Percentiles rank a stretch among this genome's conserved stretches.
Evolutionary conservation across 2,797 vertebrate genomes (phyloP).

Genomic region (Hybognathus amarus): DNA sequence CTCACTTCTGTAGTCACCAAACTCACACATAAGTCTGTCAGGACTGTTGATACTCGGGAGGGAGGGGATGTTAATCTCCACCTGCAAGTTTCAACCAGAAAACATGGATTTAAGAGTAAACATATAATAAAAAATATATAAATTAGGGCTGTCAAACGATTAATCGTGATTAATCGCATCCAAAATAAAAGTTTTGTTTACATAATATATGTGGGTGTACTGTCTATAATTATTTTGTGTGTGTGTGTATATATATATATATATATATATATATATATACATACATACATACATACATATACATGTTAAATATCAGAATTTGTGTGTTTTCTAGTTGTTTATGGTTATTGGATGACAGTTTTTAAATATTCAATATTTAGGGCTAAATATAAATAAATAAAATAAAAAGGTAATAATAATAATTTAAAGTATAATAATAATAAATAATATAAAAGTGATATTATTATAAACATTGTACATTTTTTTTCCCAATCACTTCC

Average conservation of each 20-base stretch:
- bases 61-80: slow-evolving; percentile 67
- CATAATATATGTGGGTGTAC: too few relatives aligned
- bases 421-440: background rate
- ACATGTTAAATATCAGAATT: background rate
- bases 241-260: too few relatives aligned
- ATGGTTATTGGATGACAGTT: background rate
- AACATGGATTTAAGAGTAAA: background rate
- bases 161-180: too few relatives aligned
- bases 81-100: slow-evolving; percentile 60
- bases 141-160: too few relatives aligned
- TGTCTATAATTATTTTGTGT: too few relatives aligned
- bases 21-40: slow-evolving; percentile 65
- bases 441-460: background rate
- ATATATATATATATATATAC: too few relatives aligned
- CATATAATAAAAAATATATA: background rate
- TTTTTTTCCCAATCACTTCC: background rate
- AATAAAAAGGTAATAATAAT: background rate
- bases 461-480: background rate
- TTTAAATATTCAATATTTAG: background rate
- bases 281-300: too few relatives aligned
- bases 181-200: too few relatives aligned
- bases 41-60: slow-evolving; percentile 64
- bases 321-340: background rate
- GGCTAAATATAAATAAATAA: background rate
- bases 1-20: accelerated